These are phyloP conservation scores for Typhlomys cinereus DNA, from an alignment of 2,113 vertebrate species.

Conservation along the genomic window DNA sequence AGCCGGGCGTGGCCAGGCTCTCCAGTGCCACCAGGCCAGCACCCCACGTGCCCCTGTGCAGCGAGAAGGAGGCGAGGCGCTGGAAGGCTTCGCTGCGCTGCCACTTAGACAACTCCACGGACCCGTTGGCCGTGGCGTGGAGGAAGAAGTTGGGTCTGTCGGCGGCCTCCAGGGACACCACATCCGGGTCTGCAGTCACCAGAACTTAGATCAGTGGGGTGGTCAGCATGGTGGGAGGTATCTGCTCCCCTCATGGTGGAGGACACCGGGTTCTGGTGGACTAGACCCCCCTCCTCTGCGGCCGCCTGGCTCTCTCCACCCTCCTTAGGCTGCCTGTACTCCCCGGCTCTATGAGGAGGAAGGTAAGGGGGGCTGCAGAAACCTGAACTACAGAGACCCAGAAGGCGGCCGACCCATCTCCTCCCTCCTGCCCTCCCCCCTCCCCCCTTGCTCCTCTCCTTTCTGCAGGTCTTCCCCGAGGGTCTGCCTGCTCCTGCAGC, in stretches of 20 bases:
- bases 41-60: constrained; percentile 92
- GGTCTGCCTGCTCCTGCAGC: neutral
- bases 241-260: neutral
- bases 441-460: neutral
- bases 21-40: constrained; percentile 93
- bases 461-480: neutral
- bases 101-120: constrained; percentile 91
- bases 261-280: neutral
- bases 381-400: neutral
- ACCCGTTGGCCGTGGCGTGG: constrained; percentile 81
- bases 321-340: too few species aligned
- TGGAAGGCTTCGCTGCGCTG: constrained; percentile 86
- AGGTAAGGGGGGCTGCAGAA: neutral
- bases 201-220: neutral
- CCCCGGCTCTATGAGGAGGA: neutral
- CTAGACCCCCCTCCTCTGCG: neutral
- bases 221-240: accelerated
- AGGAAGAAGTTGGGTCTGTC: constrained; percentile 96
- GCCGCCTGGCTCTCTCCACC: too few species aligned
- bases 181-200: constrained; percentile 87
- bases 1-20: constrained; percentile 90
- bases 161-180: constrained; percentile 93
- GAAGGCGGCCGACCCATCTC: neutral
- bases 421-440: too few species aligned
- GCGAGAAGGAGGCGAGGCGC: constrained; percentile 90